These are phyloP conservation scores for Coregonus suidteri DNA, from an alignment of 2,797 vertebrate genomes.

Conservation along the genomic window DNA sequence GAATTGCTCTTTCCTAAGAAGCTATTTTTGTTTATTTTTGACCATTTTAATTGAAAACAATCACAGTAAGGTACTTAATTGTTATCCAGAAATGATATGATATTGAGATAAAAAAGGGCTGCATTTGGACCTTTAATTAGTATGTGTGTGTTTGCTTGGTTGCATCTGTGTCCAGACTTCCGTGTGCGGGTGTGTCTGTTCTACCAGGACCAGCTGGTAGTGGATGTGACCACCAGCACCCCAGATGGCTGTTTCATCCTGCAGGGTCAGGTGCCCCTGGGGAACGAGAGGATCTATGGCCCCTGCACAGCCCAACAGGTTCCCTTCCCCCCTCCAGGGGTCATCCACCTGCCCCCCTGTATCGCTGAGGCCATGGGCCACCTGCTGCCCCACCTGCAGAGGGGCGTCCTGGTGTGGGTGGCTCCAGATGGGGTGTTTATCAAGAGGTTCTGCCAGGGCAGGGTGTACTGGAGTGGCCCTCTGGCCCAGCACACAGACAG, in stretches of 20 bases:
- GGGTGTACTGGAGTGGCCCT: conserved; percentile 88
- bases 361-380: conserved; percentile 69
- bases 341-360: conserved; percentile 11
- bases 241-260: conserved; percentile 87
- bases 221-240: conserved; percentile 71
- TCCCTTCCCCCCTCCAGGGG: conserved; percentile 71
- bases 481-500: conserved; percentile 75
- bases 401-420: conserved; percentile 86
- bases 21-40: too few species aligned
- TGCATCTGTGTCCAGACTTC: conserved; percentile 71
- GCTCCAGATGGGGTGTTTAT: conserved; percentile 89
- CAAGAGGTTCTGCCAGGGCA: conserved; percentile 88
- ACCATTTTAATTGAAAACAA: too few species aligned
- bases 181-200: conserved; percentile 81
- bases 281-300: conserved; percentile 77
- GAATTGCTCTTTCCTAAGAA: too few species aligned
- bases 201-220: conserved; percentile 77
- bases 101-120: too few species aligned
- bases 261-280: conserved; percentile 54
- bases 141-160: conserved; percentile 13
- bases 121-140: background rate
- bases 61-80: too few species aligned
- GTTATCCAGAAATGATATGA: too few species aligned
- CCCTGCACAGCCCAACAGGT: conserved; percentile 76
- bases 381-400: conserved; percentile 84